Percentiles rank a stretch among this genome's conserved stretches.
Evolutionary conservation across 2,888 invertebrate genomes (phyloP).

Genomic region (Plemyria rubiginata): DNA sequence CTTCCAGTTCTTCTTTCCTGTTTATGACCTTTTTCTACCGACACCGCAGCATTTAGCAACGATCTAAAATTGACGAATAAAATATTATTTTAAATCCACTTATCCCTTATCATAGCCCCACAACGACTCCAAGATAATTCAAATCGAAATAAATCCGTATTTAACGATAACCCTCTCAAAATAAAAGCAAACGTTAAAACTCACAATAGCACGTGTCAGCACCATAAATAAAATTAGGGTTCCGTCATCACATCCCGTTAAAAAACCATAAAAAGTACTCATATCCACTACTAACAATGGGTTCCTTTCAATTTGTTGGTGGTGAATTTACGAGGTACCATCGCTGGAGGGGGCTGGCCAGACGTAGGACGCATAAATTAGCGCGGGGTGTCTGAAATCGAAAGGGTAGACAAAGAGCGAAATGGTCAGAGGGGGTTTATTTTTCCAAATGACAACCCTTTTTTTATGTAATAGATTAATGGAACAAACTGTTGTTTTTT

Average conservation of each 20-base stretch:
- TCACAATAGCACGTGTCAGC: slow-evolving; percentile 64
- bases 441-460: background rate
- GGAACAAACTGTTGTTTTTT: too few relatives aligned
- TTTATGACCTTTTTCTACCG: too few relatives aligned
- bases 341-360: slow-evolving; percentile 55
- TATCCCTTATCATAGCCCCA: slow-evolving; percentile 11
- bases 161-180: slow-evolving; percentile 39
- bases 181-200: slow-evolving; percentile 43
- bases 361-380: slow-evolving; percentile 76
- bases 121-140: slow-evolving; percentile 24
- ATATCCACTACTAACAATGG: slow-evolving; percentile 49
- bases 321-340: slow-evolving; percentile 59
- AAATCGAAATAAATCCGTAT: slow-evolving; percentile 23
- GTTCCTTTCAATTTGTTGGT: slow-evolving; percentile 73
- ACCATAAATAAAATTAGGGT: slow-evolving; percentile 77
- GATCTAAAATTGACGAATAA: background rate
- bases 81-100: slow-evolving; percentile 13
- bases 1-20: too few relatives aligned
- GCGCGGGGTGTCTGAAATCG: slow-evolving; percentile 56
- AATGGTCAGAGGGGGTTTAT: slow-evolving; percentile 35
- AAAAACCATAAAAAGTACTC: slow-evolving; percentile 57
- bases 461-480: too few relatives aligned
- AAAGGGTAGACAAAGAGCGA: slow-evolving; percentile 59
- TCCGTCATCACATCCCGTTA: slow-evolving; percentile 56
- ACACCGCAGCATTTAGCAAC: too few relatives aligned